Base-by-base conservation (phyloP, 1,140 invertebrate species). In the Drosophila cardini region DNA sequence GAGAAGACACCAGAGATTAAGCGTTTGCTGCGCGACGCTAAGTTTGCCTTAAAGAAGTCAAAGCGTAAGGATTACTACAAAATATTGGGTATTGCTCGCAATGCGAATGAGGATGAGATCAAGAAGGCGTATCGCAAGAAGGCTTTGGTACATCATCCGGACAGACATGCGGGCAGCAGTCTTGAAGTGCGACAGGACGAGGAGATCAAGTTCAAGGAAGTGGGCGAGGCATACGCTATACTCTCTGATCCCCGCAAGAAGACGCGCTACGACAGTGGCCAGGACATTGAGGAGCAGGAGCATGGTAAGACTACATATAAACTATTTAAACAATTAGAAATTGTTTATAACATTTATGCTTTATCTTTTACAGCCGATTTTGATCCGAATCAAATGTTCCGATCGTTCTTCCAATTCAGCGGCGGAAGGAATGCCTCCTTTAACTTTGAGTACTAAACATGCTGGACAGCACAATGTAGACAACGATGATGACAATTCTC, bases 31-130 rank as follows among this genome's bases (percentile, higher is more conserved):
- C 94, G 96, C 84, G 96, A 98, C 71, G 98, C 98, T 0, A 98
- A 98, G 93, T 91, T 97, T 43, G 95, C 96, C 26, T 92, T 98
- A 53, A 98, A 97, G 91, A 96, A 95, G 93, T 97, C 97, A 0
- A 98, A 98, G 94, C 96, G 98, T 57, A 99, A 99, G 94, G 98
- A 99, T 92, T 99, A 99, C 93, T 99, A 99, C 90, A 98, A 98
- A 93, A 98, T 98, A 80, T 93, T 99, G 40, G 98, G 98, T 13
- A 93, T 99, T 34, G 93, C 95, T 0, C 97, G 96, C 82, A 95
- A 94, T 90, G 97, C 98, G 3, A 95, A 95, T 2, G 97, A 97
- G 46, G 97, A 98, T 90, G 98, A 99, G 84, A 98, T 99, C 58
- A 99, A 99, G 90, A 98, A 98, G 92, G 97, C 97, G 7, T 99